phyloP scores from a whole-genome alignment of 2,113 vertebrate species.

The Cathartes aura region DNA sequence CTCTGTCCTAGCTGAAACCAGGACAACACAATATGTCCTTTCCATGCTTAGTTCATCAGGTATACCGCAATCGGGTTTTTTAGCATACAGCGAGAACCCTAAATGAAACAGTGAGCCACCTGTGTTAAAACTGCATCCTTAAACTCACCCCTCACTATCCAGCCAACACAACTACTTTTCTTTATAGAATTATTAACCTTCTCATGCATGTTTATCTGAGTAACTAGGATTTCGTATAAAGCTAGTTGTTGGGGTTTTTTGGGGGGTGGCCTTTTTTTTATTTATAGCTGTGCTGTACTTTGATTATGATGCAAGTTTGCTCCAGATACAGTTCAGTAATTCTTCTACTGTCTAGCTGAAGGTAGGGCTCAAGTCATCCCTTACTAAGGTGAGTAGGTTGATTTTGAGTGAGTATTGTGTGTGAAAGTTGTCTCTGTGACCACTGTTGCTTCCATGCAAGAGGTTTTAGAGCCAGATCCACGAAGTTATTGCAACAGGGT shows the following conservation, averaged over 20 bases:
- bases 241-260: not conserved
- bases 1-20: too few species aligned
- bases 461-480: not conserved
- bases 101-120: not conserved
- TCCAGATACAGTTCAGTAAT: not conserved
- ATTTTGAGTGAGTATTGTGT: not conserved
- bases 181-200: not conserved
- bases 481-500: not conserved
- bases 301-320: not conserved
- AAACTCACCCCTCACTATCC: not conserved
- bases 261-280: not conserved
- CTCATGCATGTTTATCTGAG: not conserved
- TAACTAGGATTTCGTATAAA: not conserved
- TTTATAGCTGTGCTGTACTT: not conserved
- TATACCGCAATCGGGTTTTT: rapidly evolving
- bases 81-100: not conserved
- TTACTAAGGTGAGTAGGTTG: not conserved
- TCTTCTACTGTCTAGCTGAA: not conserved
- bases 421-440: not conserved
- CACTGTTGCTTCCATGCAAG: not conserved
- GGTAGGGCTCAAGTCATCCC: not conserved
- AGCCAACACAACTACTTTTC: not conserved
- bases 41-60: not conserved
- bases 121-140: not conserved
- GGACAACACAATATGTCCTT: not conserved